Evolutionary conservation across 2,113 vertebrate genomes (phyloP), one percentile per base, ranked within the genome.

Genomic region (Rhinolophus ferrumequinum): DNA sequence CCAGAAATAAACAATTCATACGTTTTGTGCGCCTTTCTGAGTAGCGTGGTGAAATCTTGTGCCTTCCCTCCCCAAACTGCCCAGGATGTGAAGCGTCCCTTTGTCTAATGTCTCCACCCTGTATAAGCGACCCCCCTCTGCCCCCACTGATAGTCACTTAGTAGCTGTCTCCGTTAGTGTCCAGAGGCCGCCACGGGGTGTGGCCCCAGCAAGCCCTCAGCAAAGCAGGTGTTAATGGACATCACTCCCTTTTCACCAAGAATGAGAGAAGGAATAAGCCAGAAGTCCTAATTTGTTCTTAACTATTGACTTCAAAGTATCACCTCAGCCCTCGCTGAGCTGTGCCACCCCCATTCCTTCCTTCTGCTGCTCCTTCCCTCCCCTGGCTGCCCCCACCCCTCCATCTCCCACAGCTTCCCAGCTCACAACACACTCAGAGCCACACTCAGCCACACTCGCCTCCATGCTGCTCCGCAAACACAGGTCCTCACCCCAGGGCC

Each of bases 361-460:
- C 47, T 50, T 50, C 47, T 12, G 47, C 88, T 35, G 64, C 26
- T 56, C 38, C n/a, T 18, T 18, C 6, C 41, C 10, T 77, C 54
- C 54, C 54, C 54, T 56, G 14, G 54, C 16, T 56, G 54, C 4
- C 54, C 54, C 54, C 12, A 47, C 47, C 47, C 47, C 47, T 50
- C 58, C 47, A 8, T 0, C 54, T 2, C 11, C 62, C 54, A 9
- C 18, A 35, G 58, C 21, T 44, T 26, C 15, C 66, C 35, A 26
- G 22, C 54, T 77, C 81, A 47, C 72, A 14, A 26, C 84, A 52
- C 41, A 10, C 41, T 62, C 84, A n/a, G 41, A 64, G 56, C 84
- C 76, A 50, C 2, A 0, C 73, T 38, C 0, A 54, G 56, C 84
- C 85, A 50, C 2, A 0, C 73, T 38, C 0, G 41, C 75, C 64